phyloP scores from a whole-genome alignment of 92 coral and sea anemone genomes.

The Porites divaricata region DNA sequence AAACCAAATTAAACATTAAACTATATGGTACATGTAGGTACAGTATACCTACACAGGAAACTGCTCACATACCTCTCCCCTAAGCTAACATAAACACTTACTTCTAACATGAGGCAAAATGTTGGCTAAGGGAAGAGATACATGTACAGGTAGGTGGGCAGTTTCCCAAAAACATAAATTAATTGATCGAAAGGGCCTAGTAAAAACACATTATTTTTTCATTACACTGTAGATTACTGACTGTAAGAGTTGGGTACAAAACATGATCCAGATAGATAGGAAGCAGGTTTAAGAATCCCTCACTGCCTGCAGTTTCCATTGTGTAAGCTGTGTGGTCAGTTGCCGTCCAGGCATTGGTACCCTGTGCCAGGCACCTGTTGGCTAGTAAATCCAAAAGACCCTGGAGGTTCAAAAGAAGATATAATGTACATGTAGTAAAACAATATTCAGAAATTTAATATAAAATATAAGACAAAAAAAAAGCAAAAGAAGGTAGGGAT shows the following conservation, averaged over 20 bases:
- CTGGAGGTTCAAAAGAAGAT: conserved; percentile 36
- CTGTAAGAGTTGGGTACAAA: conserved; percentile 92
- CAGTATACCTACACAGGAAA: too few species aligned
- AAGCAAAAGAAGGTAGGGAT: neutral
- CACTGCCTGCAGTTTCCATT: conserved; percentile 98
- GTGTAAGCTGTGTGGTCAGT: conserved; percentile 97
- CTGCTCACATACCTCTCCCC: too few species aligned
- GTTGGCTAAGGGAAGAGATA: too few species aligned
- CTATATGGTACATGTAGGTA: too few species aligned
- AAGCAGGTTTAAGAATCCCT: conserved; percentile 91
- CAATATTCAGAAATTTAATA: neutral
- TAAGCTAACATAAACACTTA: too few species aligned
- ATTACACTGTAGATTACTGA: conserved; percentile 33
- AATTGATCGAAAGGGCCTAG: too few species aligned
- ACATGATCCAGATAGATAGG: conserved; percentile 98
- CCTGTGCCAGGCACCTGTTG: conserved; percentile 98
- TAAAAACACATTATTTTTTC: neutral
- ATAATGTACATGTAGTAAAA: neutral
- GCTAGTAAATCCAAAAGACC: conserved; percentile 94
- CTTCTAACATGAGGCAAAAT: too few species aligned
- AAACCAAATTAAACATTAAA: too few species aligned
- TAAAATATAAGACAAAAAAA: neutral
- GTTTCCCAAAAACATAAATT: too few species aligned
- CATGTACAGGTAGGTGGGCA: too few species aligned
- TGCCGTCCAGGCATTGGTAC: conserved; percentile 99